Evolutionary conservation across 2,888 invertebrate species (phyloP).

Genomic region (Maniola hyperantus): DNA sequence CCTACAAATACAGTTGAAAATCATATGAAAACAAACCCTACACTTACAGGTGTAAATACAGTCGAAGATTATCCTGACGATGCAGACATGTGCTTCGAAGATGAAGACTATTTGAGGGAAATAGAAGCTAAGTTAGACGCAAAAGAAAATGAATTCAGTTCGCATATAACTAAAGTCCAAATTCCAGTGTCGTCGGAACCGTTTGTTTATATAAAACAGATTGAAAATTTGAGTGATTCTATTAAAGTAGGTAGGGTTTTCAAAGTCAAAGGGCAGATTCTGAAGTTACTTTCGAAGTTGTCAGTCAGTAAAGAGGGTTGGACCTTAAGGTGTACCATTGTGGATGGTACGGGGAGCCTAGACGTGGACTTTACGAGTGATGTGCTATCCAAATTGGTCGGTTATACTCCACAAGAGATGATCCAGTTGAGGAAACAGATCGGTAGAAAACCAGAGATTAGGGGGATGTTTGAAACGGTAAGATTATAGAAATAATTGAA

Average conservation of each 20-base stretch:
- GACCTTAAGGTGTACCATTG: constrained; percentile 81
- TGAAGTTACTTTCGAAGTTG: constrained; percentile 80
- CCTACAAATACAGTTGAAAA: constrained; percentile 42
- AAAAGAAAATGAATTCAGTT: constrained; percentile 26
- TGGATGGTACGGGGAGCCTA: constrained; percentile 81
- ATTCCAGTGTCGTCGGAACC: constrained; percentile 56
- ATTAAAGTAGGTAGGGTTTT: constrained; percentile 69
- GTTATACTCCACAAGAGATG: constrained; percentile 74
- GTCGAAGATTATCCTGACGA: constrained; percentile 50
- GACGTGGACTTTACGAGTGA: constrained; percentile 82
- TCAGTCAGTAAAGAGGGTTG: constrained; percentile 77
- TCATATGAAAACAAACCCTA: constrained; percentile 49
- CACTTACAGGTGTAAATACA: constrained; percentile 40
- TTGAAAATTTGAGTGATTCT: constrained; percentile 57
- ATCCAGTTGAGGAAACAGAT: constrained; percentile 67
- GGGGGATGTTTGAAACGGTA: constrained; percentile 62
- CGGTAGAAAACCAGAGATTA: constrained; percentile 59
- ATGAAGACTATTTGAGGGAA: constrained; percentile 65
- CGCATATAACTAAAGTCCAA: background rate
- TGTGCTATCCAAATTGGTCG: constrained; percentile 78
- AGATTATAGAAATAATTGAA: too few species aligned
- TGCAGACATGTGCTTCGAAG: constrained; percentile 59
- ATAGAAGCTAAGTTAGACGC: constrained; percentile 61
- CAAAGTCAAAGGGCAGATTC: constrained; percentile 82
- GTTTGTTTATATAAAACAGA: constrained; percentile 73